phyloP scores from a whole-genome alignment of 2,113 vertebrate genomes.

The Genyomyrus donnyi region DNA sequence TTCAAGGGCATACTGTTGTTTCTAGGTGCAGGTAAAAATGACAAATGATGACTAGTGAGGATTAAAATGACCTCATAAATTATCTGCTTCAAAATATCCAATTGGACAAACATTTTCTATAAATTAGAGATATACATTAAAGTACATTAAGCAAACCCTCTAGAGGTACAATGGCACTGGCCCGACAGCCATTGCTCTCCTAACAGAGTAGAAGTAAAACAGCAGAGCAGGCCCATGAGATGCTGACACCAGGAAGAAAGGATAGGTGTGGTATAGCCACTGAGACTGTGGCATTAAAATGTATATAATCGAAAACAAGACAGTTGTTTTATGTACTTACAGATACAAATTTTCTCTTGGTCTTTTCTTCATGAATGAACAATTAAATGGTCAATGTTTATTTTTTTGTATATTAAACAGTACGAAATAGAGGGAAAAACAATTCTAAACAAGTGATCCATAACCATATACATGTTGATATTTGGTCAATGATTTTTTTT shows the following conservation, averaged over 20 bases:
- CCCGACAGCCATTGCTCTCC: neutral
- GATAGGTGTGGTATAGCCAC: neutral
- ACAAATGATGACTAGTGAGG: neutral
- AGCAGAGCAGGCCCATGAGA: neutral
- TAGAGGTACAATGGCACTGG: neutral
- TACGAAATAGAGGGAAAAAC: conserved; percentile 17
- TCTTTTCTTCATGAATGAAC: neutral
- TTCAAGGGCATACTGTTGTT: neutral
- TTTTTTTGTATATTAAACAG: conserved; percentile 16
- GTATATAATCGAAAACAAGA: neutral
- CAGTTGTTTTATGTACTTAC: neutral
- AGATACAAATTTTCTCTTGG: neutral
- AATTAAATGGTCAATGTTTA: neutral
- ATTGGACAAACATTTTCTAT: neutral
- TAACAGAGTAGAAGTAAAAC: neutral
- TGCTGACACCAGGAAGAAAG: neutral
- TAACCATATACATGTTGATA: conserved; percentile 33
- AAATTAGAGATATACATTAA: neutral
- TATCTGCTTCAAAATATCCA: neutral
- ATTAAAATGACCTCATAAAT: neutral
- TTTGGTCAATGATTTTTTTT: conserved; percentile 15
- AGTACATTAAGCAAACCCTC: neutral
- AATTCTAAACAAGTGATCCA: conserved; percentile 15
- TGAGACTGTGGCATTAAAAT: neutral
- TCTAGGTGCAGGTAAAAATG: neutral